Percentiles rank a stretch among this genome's conserved stretches.
Conservation (phyloP, 1,140 invertebrate genomes). For the Cydia pomonella region DNA sequence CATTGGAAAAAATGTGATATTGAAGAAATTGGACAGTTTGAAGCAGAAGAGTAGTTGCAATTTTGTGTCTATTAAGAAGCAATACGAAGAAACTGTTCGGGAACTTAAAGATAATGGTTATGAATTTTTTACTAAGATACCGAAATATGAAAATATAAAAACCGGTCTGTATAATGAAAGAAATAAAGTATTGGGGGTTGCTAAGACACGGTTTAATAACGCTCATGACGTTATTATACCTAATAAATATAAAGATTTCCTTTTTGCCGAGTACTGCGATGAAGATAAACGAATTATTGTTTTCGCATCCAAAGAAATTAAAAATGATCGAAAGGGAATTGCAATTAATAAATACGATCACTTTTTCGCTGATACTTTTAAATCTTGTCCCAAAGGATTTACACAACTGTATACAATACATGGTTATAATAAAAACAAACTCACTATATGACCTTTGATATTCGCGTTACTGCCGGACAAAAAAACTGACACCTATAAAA, state of each 20-base stretch:
- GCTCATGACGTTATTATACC: constrained; percentile 25
- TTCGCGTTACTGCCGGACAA: too few species aligned
- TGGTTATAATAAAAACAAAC: constrained; percentile 11
- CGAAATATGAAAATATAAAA: constrained; percentile 29
- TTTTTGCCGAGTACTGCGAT: constrained; percentile 26
- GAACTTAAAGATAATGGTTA: constrained; percentile 27
- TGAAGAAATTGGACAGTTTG: too few species aligned
- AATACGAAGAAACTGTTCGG: constrained; percentile 21
- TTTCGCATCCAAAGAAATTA: constrained; percentile 25
- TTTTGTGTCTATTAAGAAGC: constrained; percentile 29
- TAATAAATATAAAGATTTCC: constrained; percentile 26
- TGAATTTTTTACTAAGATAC: constrained; percentile 31
- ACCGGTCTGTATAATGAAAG: constrained; percentile 1
- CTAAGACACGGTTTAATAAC: constrained; percentile 25
- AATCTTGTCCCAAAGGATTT: constrained; percentile 12
- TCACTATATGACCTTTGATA: constrained; percentile 20
- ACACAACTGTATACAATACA: constrained; percentile 31
- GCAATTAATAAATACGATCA: neutral
- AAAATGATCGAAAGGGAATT: neutral
- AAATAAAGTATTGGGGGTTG: constrained; percentile 25
- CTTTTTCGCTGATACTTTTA: constrained; percentile 29
- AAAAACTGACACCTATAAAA: too few species aligned
- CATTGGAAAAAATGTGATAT: too few species aligned
- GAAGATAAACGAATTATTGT: constrained; percentile 24
- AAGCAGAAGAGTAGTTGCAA: constrained; percentile 25